Evolutionary conservation across 2,888 invertebrate species (phyloP).

Genomic region (Dicycla oo): DNA sequence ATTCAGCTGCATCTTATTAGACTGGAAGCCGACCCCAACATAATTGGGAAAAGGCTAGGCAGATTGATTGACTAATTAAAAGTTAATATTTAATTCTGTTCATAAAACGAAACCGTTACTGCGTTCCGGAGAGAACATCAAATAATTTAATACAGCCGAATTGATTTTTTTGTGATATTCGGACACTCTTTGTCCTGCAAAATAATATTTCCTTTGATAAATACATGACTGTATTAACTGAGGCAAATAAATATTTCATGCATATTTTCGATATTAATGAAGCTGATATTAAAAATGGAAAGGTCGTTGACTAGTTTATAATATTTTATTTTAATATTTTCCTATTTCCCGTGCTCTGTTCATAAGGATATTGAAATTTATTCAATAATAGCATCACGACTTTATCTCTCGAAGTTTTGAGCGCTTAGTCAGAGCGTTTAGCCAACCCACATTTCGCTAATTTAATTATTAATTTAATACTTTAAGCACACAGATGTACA

Average conservation of each 20-base stretch:
- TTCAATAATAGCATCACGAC: background rate
- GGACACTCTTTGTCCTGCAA: slow-evolving; percentile 8
- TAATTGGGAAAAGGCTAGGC: no score
- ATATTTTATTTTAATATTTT: background rate
- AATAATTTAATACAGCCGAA: slow-evolving; percentile 14
- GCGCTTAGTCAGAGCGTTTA: background rate
- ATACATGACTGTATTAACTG: slow-evolving; percentile 7
- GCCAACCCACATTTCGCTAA: background rate
- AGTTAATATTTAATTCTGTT: slow-evolving; percentile 25
- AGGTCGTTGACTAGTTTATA: slow-evolving; percentile 8
- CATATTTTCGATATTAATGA: slow-evolving; percentile 7
- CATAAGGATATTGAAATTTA: background rate
- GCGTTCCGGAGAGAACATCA: background rate
- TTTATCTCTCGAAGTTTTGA: no score
- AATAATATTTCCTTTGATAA: slow-evolving; percentile 21
- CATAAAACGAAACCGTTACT: slow-evolving; percentile 5
- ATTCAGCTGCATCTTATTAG: no score
- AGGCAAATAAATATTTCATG: slow-evolving; percentile 17
- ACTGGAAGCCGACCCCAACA: no score
- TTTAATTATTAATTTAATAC: no score
- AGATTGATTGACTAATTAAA: slow-evolving; percentile 22
- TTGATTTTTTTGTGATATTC: slow-evolving; percentile 7
- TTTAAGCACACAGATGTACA: no score
- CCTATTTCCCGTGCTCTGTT: background rate
- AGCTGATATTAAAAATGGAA: slow-evolving; percentile 5